Evolutionary conservation across 2,888 invertebrate species (phyloP).

Genomic region (Pterostichus madidus): DNA sequence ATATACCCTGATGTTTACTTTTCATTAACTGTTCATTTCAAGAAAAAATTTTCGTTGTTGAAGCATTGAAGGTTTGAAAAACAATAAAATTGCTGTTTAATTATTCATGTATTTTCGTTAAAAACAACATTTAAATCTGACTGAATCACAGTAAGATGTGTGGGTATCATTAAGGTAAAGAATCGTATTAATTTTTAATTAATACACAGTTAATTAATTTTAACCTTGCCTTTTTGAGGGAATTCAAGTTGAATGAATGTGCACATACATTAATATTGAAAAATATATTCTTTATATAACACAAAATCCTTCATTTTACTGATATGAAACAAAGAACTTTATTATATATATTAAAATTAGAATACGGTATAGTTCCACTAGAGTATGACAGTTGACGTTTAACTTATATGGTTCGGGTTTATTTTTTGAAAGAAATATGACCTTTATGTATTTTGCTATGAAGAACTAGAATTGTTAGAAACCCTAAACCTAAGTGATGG

Average conservation of each 20-base stretch:
- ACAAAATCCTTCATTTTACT: neutral
- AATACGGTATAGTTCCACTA: too few relatives aligned
- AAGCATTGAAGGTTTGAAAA: neutral
- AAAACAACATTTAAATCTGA: slow-evolving; percentile 27
- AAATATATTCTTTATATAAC: slow-evolving; percentile 21
- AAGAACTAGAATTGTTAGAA: too few relatives aligned
- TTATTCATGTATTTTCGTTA: slow-evolving; percentile 34
- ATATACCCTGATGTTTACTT: too few relatives aligned
- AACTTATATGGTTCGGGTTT: too few relatives aligned
- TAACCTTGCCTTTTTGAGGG: slow-evolving; percentile 51
- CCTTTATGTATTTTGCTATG: too few relatives aligned
- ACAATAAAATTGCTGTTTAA: slow-evolving; percentile 6
- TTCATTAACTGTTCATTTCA: too few relatives aligned
- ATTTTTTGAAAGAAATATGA: too few relatives aligned
- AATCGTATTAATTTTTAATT: slow-evolving; percentile 51
- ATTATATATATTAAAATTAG: slow-evolving; percentile 33
- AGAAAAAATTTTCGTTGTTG: too few relatives aligned
- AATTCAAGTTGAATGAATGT: slow-evolving; percentile 40
- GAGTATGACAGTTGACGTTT: too few relatives aligned
- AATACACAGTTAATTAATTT: slow-evolving; percentile 36
- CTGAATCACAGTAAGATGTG: slow-evolving; percentile 33
- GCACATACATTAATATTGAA: slow-evolving; percentile 26
- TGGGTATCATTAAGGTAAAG: slow-evolving; percentile 52
- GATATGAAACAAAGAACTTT: slow-evolving; percentile 16
- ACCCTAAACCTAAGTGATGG: too few relatives aligned